Evolutionary conservation across 2,888 invertebrate species (phyloP), one percentile per base, ranked within the genome.

Genomic region (Hirudinaria manillensis): DNA sequence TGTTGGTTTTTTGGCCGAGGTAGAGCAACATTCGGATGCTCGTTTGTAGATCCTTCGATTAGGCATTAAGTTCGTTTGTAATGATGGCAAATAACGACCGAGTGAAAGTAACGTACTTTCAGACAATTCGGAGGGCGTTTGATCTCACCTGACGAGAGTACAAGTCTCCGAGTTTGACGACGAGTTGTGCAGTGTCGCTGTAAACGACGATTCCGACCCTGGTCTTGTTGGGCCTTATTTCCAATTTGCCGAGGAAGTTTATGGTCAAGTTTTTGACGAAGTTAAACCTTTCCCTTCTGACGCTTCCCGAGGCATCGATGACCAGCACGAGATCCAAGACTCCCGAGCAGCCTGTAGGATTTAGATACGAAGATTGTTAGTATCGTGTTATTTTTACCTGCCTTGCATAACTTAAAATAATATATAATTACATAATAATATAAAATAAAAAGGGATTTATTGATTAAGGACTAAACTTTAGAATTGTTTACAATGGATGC

Each of bases 131-230:
- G 53, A 21, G 53, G 53, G 16, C 16, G 53, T 53, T 16, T 53
- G 16, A 24, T 53, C 65, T 16, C 3, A 75, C 75, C 72, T 75
- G 75, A 27, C 61, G 81, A 4, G 75, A 80, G 2, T 45, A 70
- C 77, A 80, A 80, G 16, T 78, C 70, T 75, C 81, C 80, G 65
- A 84, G 78, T 7, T 82, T 79, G 79, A 83, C 82, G 76, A 80
- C 80, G 16, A 81, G 76, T 51, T 79, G 73, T 53, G 78, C 78
- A 21, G 61, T 51, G 76, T 78, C 76, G 53, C 78, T 76, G 76
- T 74, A 80, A 53, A 76, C 76, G 55, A 79, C 34, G 27, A 77
- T 67, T 34, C 77, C 79, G 19, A 80, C 78, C 29, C 79, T 56
- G 0, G 78, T 77, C 29, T 80, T 79, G n/a, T 77, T 81, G 65